These are phyloP conservation scores for Salticus scenicus DNA, from an alignment of 2,888 invertebrate genomes.

Conservation along the genomic window DNA sequence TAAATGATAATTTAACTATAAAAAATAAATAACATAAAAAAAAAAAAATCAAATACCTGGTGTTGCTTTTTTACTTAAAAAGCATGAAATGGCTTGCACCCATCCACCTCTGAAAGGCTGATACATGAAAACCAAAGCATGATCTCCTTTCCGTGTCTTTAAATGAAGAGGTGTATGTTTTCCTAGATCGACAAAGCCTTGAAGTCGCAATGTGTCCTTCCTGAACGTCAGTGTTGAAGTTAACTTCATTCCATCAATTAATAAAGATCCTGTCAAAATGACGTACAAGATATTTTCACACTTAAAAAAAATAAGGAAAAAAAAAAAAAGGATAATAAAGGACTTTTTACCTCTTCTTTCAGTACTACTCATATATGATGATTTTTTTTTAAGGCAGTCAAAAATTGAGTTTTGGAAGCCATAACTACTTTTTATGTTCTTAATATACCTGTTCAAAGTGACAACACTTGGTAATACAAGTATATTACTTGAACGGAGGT, in stretches of 20 bases:
- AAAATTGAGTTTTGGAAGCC: background rate
- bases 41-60: background rate
- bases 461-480: background rate
- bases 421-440: background rate
- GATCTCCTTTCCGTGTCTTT: background rate
- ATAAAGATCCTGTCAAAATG: background rate
- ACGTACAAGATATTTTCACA: too few relatives aligned
- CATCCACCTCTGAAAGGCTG: slow-evolving; percentile 10
- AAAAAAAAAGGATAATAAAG: too few relatives aligned
- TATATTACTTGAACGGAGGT: background rate
- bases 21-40: too few relatives aligned
- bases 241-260: background rate
- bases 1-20: too few relatives aligned
- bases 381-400: background rate
- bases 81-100: slow-evolving; percentile 20
- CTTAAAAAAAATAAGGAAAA: too few relatives aligned
- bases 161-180: background rate
- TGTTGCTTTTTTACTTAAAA: slow-evolving; percentile 5
- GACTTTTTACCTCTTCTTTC: background rate
- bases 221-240: background rate
- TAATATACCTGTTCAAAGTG: background rate
- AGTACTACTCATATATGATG: background rate
- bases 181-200: background rate
- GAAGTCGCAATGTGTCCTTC: background rate
- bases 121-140: slow-evolving; percentile 1